Evolutionary conservation across 2,797 vertebrate genomes (phyloP).

Genomic region (Notoglanidium macrostoma): DNA sequence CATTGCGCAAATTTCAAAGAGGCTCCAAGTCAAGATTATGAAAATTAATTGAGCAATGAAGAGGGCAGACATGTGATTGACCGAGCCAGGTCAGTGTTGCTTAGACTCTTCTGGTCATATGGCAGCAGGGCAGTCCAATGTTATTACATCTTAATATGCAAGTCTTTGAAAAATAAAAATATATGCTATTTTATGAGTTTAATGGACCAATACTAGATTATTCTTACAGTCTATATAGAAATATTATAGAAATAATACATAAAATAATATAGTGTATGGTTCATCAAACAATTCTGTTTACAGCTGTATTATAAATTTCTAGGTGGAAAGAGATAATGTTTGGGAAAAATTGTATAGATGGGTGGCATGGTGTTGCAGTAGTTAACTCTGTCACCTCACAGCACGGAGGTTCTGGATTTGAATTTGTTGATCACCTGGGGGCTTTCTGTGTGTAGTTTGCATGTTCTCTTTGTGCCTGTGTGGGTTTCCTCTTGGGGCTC

Average conservation of each 20-base stretch:
- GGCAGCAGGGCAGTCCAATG: neutral
- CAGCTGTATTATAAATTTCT: neutral
- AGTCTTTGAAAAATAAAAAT: neutral
- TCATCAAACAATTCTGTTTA: neutral
- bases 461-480: too few species aligned
- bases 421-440: too few species aligned
- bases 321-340: neutral
- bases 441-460: too few species aligned
- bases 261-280: neutral
- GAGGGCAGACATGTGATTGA: conserved; percentile 23
- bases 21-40: conserved; percentile 12
- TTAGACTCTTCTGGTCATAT: neutral
- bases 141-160: neutral
- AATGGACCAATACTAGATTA: neutral
- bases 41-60: conserved; percentile 30
- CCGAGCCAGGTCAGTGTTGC: conserved; percentile 24
- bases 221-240: neutral
- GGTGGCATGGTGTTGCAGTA: too few species aligned
- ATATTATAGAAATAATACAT: conserved; percentile 1
- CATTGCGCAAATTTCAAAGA: neutral
- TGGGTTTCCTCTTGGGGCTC: too few species aligned
- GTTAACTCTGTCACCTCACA: too few species aligned
- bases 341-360: neutral
- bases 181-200: neutral
- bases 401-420: too few species aligned